Conservation (phyloP, 2,888 invertebrate species). For the Anticlea derivata region DNA sequence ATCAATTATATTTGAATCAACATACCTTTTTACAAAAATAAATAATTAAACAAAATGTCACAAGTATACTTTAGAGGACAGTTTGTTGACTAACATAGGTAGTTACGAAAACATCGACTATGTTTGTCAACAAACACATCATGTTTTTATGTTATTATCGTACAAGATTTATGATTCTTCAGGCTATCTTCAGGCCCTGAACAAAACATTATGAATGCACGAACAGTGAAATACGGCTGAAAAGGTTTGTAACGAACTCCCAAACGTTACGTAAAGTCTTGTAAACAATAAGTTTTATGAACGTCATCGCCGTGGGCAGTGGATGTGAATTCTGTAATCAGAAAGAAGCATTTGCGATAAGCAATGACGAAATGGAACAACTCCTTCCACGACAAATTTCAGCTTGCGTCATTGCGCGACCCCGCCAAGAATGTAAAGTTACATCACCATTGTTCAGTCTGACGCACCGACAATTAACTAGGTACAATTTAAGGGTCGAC, state of each 20-base stretch:
- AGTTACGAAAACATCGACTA: no score
- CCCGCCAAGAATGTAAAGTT: slow-evolving; percentile 32
- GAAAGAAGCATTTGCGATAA: slow-evolving; percentile 6
- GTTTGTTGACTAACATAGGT: no score
- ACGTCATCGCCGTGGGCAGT: slow-evolving; percentile 4
- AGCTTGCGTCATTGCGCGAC: slow-evolving; percentile 31
- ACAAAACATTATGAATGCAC: no score
- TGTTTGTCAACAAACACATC: no score
- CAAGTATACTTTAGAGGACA: no score
- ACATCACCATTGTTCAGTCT: slow-evolving; percentile 36
- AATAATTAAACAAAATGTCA: no score
- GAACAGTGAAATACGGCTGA: no score
- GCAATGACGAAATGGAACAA: slow-evolving; percentile 15
- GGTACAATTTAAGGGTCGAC: slow-evolving; percentile 32
- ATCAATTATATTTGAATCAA: slow-evolving; percentile 39
- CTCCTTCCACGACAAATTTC: slow-evolving; percentile 12
- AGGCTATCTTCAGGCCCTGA: no score
- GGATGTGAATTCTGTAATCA: not conserved
- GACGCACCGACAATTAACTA: slow-evolving; percentile 35
- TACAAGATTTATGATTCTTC: no score
- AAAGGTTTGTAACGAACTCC: no score
- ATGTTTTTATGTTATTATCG: no score
- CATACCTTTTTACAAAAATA: slow-evolving; percentile 34
- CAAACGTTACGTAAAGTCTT: no score
- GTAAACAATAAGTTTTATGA: not conserved